phyloP scores from a whole-genome alignment of 2,888 invertebrate species.

The Latrodectus hesperus region DNA sequence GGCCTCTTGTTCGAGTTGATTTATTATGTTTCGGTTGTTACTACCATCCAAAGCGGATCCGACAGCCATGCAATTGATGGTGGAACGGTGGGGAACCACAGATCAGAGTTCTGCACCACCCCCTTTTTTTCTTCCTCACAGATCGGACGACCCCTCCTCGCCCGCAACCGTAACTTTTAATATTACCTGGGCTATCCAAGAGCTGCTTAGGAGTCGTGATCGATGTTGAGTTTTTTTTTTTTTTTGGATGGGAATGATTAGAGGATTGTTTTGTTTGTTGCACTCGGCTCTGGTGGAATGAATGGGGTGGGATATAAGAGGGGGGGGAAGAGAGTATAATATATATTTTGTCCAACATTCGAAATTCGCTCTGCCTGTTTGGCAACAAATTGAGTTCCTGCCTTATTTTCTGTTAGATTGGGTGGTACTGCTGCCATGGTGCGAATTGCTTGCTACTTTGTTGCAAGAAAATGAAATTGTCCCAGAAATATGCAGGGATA shows the following conservation, averaged over 20 bases:
- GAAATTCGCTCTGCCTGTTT: too few relatives aligned
- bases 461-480: too few relatives aligned
- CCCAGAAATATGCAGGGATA: too few relatives aligned
- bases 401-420: too few relatives aligned
- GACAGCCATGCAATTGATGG: conserved; percentile 61
- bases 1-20: conserved; percentile 58
- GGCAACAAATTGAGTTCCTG: too few relatives aligned
- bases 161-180: not conserved
- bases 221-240: conserved; percentile 2
- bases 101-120: conserved; percentile 17
- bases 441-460: too few relatives aligned
- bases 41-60: conserved; percentile 56
- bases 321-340: too few relatives aligned
- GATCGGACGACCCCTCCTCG: not conserved
- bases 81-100: conserved; percentile 35
- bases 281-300: too few relatives aligned
- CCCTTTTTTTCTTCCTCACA: conserved; percentile 14
- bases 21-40: conserved; percentile 63
- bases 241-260: not conserved
- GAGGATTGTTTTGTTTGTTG: not conserved
- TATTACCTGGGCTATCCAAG: not conserved
- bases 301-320: too few relatives aligned
- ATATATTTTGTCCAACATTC: too few relatives aligned
- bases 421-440: too few relatives aligned
- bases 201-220: not conserved